Evolutionary conservation across 2,113 vertebrate genomes (phyloP).

Genomic region (Polyodon spathula): DNA sequence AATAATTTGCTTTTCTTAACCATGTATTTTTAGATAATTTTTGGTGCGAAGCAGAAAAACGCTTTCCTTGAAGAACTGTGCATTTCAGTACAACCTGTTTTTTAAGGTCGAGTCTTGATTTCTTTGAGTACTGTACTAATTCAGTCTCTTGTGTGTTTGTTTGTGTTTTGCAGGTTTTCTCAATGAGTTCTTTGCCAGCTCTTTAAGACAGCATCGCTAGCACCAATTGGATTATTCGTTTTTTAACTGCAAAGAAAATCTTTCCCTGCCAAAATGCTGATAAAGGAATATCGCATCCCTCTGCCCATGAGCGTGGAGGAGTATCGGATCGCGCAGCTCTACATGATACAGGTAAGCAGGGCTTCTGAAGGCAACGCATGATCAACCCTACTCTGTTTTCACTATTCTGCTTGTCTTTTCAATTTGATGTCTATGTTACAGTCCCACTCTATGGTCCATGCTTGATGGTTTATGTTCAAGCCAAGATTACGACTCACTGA

Average conservation of each 20-base stretch:
- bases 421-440: too few species aligned
- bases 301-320: conserved; percentile 95
- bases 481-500: too few species aligned
- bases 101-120: too few species aligned
- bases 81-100: background rate
- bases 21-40: too few species aligned
- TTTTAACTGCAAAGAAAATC: conserved; percentile 37
- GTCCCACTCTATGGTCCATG: too few species aligned
- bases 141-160: conserved; percentile 21
- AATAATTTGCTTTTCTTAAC: too few species aligned
- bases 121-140: background rate
- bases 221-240: conserved; percentile 37
- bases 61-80: background rate
- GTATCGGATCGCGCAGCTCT: conserved; percentile 94
- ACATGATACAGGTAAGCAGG: conserved; percentile 90
- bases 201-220: conserved; percentile 45
- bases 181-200: conserved; percentile 41
- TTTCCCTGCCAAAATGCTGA: conserved; percentile 78
- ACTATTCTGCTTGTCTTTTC: too few species aligned
- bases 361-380: background rate
- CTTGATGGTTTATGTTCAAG: too few species aligned
- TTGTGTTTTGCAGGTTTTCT: conserved; percentile 40
- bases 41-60: background rate
- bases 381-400: too few species aligned
- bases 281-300: conserved; percentile 94